These are phyloP conservation scores for Magallana nippona DNA, from an alignment of 2,888 invertebrate genomes.

Conservation along the genomic window DNA sequence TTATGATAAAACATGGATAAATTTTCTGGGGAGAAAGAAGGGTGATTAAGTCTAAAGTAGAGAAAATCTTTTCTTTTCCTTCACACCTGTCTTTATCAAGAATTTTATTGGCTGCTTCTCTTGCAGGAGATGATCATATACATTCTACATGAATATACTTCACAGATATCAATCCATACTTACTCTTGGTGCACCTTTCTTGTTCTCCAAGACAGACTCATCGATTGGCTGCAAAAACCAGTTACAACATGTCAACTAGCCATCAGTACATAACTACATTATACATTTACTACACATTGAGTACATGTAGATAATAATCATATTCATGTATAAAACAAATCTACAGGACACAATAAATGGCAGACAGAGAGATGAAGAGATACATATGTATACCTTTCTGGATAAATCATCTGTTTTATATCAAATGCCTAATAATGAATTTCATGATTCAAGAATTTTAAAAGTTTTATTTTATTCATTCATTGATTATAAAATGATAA, in stretches of 20 bases:
- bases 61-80: not conserved
- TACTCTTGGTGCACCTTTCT: conserved; percentile 36
- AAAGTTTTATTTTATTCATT: no score
- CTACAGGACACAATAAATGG: not conserved
- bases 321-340: not conserved
- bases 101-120: not conserved
- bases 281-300: not conserved
- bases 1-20: no score
- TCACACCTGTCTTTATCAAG: not conserved
- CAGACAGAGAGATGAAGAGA: not conserved
- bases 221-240: conserved; percentile 49
- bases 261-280: not conserved
- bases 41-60: not conserved
- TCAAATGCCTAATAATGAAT: no score
- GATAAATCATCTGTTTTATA: not conserved
- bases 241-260: not conserved
- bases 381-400: not conserved
- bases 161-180: not conserved
- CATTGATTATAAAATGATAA: no score
- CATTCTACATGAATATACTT: not conserved
- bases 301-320: no score
- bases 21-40: no score
- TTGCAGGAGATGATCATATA: not conserved
- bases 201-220: conserved; percentile 43
- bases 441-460: no score